Percentiles rank a stretch among this genome's conserved stretches.
Conservation (phyloP, 2,888 invertebrate genomes). For the Eurytoma californica region DNA sequence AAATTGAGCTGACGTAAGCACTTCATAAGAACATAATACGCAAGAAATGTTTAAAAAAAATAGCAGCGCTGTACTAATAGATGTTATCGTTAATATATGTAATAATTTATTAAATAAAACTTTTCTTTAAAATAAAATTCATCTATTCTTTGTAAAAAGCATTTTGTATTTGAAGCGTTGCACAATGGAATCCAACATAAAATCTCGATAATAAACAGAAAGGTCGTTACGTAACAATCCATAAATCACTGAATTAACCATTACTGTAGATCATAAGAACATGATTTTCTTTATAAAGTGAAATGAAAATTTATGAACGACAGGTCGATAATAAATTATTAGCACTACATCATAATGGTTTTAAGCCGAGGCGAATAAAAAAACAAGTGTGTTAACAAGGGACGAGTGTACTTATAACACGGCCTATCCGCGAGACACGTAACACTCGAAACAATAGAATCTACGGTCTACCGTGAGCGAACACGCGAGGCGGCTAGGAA, state of each 20-base stretch:
- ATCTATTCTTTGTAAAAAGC: too few relatives aligned
- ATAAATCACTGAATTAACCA: constrained; percentile 34
- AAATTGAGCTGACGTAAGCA: too few relatives aligned
- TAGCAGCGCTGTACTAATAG: too few relatives aligned
- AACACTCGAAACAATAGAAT: constrained; percentile 39
- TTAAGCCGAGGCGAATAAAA: constrained; percentile 26
- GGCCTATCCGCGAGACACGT: neutral
- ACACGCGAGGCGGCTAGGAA: neutral
- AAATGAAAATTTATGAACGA: constrained; percentile 48
- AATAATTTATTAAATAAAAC: too few relatives aligned
- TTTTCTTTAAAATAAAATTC: too few relatives aligned
- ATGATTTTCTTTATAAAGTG: constrained; percentile 24
- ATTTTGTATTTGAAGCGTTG: neutral
- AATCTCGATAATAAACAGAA: constrained; percentile 31
- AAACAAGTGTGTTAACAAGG: constrained; percentile 28
- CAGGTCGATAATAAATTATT: constrained; percentile 46
- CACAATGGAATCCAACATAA: constrained; percentile 34
- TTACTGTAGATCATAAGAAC: constrained; percentile 5
- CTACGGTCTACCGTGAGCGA: neutral
- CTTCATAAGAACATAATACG: too few relatives aligned
- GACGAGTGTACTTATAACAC: constrained; percentile 13
- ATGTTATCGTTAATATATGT: too few relatives aligned
- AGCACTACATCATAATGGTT: constrained; percentile 38
- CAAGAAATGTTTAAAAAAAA: too few relatives aligned
- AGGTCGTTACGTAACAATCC: constrained; percentile 24